Conservation (phyloP, 1,140 invertebrate species). For the Coptotermes formosanus region DNA sequence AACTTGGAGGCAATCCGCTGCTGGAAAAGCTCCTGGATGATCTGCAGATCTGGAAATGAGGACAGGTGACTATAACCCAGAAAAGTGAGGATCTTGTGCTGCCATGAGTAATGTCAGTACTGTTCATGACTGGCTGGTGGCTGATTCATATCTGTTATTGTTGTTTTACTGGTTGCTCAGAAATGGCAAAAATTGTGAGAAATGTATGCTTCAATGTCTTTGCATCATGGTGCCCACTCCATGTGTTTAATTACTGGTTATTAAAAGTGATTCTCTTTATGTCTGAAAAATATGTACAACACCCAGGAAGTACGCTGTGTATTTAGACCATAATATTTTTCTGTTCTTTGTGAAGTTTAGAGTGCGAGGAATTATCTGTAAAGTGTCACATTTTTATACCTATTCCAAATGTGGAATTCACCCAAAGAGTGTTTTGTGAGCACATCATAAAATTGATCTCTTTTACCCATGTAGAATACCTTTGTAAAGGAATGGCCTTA, state of each 20-base stretch:
- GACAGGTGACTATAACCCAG: neutral
- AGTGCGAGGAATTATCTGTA: no score
- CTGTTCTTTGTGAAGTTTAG: no score
- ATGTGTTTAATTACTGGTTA: neutral
- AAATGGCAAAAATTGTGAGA: neutral
- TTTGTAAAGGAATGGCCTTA: neutral
- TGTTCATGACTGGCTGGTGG: neutral
- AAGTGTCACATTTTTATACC: no score
- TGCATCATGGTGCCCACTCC: neutral
- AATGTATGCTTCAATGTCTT: neutral
- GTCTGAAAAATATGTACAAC: no score
- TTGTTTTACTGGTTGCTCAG: neutral
- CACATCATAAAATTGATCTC: no score
- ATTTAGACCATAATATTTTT: no score
- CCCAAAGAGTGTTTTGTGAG: no score
- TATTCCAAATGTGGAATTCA: no score
- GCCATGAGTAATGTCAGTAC: neutral
- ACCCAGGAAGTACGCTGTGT: no score
- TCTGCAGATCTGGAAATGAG: conserved; percentile 57
- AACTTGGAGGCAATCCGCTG: conserved; percentile 79
- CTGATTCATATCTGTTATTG: neutral
- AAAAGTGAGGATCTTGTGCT: neutral
- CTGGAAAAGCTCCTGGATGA: conserved; percentile 76
- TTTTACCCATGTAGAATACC: neutral
- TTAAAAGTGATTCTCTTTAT: neutral